These are phyloP conservation scores for Pipistrellus pipistrellus DNA, from an alignment of 2,797 vertebrate genomes.

Conservation along the genomic window DNA sequence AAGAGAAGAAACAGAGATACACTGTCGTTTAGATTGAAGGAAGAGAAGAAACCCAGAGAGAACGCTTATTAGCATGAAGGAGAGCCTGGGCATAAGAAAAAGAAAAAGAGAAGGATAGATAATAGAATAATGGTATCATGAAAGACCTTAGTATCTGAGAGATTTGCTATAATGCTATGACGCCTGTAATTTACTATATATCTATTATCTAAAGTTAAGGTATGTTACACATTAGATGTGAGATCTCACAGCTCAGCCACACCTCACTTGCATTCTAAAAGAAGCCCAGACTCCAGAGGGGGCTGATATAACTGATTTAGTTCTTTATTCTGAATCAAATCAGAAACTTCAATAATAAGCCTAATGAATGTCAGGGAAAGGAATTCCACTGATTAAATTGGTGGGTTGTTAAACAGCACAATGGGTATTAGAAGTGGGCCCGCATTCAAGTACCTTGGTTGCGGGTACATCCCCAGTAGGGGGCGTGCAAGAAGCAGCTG, in stretches of 20 bases:
- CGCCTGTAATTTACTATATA: background rate
- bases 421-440: background rate
- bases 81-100: background rate
- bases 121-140: background rate
- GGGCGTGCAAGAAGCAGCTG: too few species aligned
- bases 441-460: background rate
- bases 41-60: background rate
- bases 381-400: conserved; percentile 29
- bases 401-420: background rate
- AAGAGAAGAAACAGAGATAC: conserved; percentile 15
- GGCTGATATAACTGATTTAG: background rate
- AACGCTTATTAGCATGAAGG: conserved; percentile 15
- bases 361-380: background rate
- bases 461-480: too few species aligned
- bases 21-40: background rate
- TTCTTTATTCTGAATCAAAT: background rate
- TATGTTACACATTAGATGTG: background rate
- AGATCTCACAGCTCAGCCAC: background rate
- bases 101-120: background rate
- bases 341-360: background rate
- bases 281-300: background rate
- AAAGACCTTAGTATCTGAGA: conserved; percentile 1
- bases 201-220: background rate
- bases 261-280: background rate
- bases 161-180: background rate